Evolutionary conservation across 1,140 invertebrate genomes (phyloP), one percentile per base, ranked within the genome.

Genomic region (Thereuonema tuberculata): DNA sequence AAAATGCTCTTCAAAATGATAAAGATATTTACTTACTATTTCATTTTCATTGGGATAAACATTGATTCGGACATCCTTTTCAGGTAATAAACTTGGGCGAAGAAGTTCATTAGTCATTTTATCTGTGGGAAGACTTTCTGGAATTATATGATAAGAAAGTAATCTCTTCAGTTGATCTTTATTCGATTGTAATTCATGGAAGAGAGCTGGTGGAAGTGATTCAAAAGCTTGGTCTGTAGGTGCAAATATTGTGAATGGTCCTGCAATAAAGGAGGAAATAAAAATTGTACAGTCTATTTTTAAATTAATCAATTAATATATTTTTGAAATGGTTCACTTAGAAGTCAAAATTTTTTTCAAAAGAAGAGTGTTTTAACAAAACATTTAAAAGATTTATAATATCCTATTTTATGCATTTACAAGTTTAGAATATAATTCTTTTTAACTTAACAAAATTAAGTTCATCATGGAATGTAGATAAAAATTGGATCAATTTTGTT

Each of bases 201-300:
- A 61, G 20, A 68, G 52, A 1, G 63, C 63, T 1, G 56, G 25
- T 15, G 70, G 71, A 15, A 76, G 47, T 28, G 66, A 66, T 26
- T 60, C 61, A 60, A 75, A 74, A 12, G 74, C 73, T 20, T 69
- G 64, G 64, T 76, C 69, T 20, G 65, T 67, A 14, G 75, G 74
- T 3, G 67, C 72, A 20, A 76, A 71, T 0, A 75, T 58, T 1
- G 75, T 76, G 62, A 69, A 75, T 1, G 71, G 68, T 1, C 71
- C 72, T 67, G 25, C 43, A 47, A 47, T 26, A 63, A 47, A 29
- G 21, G 9, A 50, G 21, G n/a, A n/a, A n/a, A 43, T 43, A 43
- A 43, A 43, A 43, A n/a, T n/a, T n/a, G n/a, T n/a, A n/a, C n/a
- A n/a, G n/a, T n/a, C n/a, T n/a, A n/a, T n/a, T n/a, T 37, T 37